These are phyloP conservation scores for Acleris cristana DNA, from an alignment of 2,888 invertebrate genomes.

Conservation along the genomic window DNA sequence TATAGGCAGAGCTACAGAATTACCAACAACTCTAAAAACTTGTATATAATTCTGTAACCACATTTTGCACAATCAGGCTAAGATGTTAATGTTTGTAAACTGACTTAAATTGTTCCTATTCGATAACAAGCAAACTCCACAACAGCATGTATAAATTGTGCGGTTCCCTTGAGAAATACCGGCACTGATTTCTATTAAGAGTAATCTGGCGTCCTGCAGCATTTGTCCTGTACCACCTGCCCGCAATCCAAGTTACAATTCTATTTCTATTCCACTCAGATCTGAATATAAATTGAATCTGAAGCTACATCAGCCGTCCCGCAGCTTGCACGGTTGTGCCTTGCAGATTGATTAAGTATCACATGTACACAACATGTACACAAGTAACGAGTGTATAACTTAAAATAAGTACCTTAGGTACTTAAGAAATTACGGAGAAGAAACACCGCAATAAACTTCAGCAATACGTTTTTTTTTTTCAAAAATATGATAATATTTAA, in stretches of 20 bases:
- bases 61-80: no score
- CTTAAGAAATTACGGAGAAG: no score
- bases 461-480: no score
- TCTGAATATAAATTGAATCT: constrained; percentile 74
- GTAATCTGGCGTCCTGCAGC: constrained; percentile 32
- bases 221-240: constrained; percentile 50
- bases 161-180: constrained; percentile 27
- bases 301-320: constrained; percentile 61
- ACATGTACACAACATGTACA: background rate
- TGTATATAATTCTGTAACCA: no score
- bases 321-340: constrained; percentile 55
- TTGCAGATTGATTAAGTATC: constrained; percentile 67
- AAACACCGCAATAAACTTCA: no score
- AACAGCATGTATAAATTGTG: constrained; percentile 9
- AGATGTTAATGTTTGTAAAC: no score
- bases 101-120: no score
- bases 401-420: no score
- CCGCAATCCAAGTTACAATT: constrained; percentile 70
- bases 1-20: no score
- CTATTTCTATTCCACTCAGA: constrained; percentile 66
- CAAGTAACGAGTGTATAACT: background rate
- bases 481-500: no score
- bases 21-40: no score
- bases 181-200: constrained; percentile 31
- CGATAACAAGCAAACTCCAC: no score